phyloP scores from a whole-genome alignment of 1,140 invertebrate species.

The Aethina tumida region DNA sequence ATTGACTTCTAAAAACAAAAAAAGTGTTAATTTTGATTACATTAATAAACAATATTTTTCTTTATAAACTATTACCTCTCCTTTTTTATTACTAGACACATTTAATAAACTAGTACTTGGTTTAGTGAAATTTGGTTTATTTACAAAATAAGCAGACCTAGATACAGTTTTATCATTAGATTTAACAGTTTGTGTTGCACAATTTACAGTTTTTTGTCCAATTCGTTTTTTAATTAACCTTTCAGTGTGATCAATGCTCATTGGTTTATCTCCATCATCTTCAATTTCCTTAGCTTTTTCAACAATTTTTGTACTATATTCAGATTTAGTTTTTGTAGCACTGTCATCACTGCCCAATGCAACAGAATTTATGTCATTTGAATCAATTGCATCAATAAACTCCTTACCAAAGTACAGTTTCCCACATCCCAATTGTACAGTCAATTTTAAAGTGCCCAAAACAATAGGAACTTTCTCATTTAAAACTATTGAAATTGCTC shows the following conservation, averaged over 20 bases:
- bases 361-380: conserved; percentile 15
- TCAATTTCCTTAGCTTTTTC: no score
- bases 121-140: no score
- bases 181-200: no score
- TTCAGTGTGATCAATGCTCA: no score
- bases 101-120: background rate
- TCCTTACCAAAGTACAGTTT: conserved; percentile 41
- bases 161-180: no score
- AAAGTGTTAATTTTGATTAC: background rate
- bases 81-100: background rate
- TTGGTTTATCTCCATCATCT: no score
- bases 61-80: background rate
- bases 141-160: no score
- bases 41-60: background rate
- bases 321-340: no score
- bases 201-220: no score
- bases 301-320: no score
- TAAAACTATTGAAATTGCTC: conserved; percentile 23
- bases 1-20: conserved; percentile 34
- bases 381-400: conserved; percentile 31
- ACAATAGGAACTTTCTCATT: conserved; percentile 24
- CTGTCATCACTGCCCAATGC: conserved; percentile 13
- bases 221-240: no score
- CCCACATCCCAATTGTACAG: conserved; percentile 39
- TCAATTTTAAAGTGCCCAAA: conserved; percentile 34